Conservation (phyloP, 1,140 invertebrate genomes). For the Aphelenchoides besseyi region DNA sequence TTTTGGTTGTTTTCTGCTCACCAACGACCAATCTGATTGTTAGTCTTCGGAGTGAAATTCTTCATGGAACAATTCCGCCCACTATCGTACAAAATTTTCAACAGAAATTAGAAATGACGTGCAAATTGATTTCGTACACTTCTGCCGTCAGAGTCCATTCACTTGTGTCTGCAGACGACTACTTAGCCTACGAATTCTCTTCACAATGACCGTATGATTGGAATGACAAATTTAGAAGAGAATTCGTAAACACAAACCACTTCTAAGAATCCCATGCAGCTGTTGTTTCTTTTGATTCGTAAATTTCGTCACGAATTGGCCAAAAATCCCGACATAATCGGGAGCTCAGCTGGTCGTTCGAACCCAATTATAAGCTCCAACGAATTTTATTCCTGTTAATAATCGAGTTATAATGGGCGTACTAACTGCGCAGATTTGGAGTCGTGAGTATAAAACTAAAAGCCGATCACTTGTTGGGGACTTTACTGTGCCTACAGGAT, state of each 20-base stretch:
- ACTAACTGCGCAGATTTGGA: no score
- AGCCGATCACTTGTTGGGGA: background rate
- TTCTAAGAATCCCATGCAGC: no score
- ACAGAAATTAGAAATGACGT: background rate
- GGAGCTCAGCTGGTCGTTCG: background rate
- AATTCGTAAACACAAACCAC: no score
- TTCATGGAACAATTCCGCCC: background rate
- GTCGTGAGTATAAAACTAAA: background rate
- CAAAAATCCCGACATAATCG: background rate
- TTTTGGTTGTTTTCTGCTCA: no score
- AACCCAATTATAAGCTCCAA: background rate
- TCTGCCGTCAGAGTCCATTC: background rate
- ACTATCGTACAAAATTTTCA: background rate
- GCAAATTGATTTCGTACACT: background rate
- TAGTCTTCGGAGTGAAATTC: no score
- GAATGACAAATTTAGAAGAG: no score
- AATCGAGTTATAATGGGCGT: no score
- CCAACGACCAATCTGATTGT: no score
- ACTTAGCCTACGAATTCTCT: no score
- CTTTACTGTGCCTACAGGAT: slow-evolving; percentile 2
- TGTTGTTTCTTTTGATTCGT: no score
- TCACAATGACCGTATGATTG: no score
- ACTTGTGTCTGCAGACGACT: background rate
- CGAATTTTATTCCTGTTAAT: background rate
- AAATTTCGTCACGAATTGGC: background rate